phyloP scores from a whole-genome alignment of 2,113 vertebrate genomes.

The Nyctereutes procyonoides region DNA sequence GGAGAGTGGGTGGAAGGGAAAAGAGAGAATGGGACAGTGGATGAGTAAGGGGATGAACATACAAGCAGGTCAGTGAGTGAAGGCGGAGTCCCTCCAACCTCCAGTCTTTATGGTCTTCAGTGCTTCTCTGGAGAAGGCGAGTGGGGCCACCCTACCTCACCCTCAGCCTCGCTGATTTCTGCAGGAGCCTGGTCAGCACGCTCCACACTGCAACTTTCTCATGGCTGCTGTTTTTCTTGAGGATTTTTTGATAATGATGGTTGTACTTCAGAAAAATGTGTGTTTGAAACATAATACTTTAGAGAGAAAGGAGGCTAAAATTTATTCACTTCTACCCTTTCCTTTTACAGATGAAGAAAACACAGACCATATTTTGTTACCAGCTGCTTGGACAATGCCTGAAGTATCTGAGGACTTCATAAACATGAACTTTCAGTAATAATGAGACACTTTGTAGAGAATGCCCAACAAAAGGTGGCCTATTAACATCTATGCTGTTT shows the following conservation, averaged over 20 bases:
- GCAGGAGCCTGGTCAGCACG: neutral
- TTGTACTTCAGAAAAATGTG: neutral
- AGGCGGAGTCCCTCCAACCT: neutral
- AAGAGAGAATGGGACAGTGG: neutral
- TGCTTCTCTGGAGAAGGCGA: neutral
- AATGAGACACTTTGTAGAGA: neutral
- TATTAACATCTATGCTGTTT: neutral
- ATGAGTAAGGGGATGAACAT: neutral
- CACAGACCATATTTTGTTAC: neutral
- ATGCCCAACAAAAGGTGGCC: neutral
- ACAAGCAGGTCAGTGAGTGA: neutral
- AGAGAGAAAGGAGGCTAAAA: neutral
- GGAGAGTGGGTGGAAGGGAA: neutral
- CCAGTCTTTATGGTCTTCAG: neutral
- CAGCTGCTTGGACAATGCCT: neutral
- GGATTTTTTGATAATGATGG: neutral
- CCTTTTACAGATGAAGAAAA: neutral
- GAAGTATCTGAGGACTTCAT: neutral
- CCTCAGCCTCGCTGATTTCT: neutral
- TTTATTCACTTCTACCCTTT: neutral
- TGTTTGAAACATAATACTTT: neutral
- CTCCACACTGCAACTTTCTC: neutral
- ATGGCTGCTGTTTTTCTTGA: neutral
- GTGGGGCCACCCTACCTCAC: neutral
- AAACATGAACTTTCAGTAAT: neutral